Conservation (phyloP, 2,113 vertebrate genomes). For the Chaetodon auriga region DNA sequence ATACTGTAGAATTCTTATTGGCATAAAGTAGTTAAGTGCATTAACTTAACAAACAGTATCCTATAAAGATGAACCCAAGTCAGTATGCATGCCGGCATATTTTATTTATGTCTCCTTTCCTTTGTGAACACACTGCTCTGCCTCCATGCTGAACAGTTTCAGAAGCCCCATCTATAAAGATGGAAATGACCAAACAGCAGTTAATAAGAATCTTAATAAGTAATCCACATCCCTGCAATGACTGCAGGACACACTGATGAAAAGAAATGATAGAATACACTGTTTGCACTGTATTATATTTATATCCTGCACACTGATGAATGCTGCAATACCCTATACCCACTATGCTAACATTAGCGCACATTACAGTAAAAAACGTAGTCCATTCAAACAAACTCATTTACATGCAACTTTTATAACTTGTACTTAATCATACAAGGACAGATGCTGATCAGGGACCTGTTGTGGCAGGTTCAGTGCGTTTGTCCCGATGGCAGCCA, state of each 20-base stretch:
- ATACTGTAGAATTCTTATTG: not conserved
- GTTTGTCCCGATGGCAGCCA: not conserved
- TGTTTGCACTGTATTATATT: slow-evolving; percentile 4
- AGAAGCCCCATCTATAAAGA: not conserved
- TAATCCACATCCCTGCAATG: not conserved
- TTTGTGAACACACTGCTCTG: not conserved
- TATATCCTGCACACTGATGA: not conserved
- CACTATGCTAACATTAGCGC: slow-evolving; percentile 18
- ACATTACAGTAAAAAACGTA: slow-evolving; percentile 34
- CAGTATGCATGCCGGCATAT: not conserved
- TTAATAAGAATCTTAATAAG: not conserved
- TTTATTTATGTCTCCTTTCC: not conserved
- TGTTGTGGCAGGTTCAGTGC: slow-evolving; percentile 2
- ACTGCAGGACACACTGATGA: not conserved
- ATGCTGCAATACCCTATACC: not conserved
- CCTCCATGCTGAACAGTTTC: not conserved
- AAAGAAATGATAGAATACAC: not conserved
- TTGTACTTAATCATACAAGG: slow-evolving; percentile 4
- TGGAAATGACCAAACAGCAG: not conserved
- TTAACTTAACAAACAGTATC: not conserved
- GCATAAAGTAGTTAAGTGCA: not conserved
- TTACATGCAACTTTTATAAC: slow-evolving; percentile 13
- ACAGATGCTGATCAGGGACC: slow-evolving; percentile 12
- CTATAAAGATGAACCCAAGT: not conserved
- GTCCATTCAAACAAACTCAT: slow-evolving; percentile 18